A percentile compares a stretch with the other conserved stretches of the same genome.
Evolutionary conservation across 2,113 vertebrate species (phyloP).

Genomic region (Passer domesticus): DNA sequence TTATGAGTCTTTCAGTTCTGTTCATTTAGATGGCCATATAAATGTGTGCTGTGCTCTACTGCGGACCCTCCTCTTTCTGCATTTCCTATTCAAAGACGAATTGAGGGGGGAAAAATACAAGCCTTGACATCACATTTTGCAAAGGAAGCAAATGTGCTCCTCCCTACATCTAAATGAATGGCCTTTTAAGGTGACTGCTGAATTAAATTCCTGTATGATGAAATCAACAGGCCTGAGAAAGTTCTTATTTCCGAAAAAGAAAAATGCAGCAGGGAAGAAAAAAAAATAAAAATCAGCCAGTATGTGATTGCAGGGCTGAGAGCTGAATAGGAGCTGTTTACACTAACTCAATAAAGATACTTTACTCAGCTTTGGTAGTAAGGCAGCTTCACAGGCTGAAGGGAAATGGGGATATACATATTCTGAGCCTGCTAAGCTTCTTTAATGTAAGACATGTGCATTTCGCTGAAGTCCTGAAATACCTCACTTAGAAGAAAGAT

Average conservation of each 20-base stretch:
- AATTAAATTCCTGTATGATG: slow-evolving; percentile 64
- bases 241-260: slow-evolving; percentile 23
- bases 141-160: slow-evolving; percentile 36
- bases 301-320: background rate
- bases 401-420: slow-evolving; percentile 55
- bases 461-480: slow-evolving; percentile 32
- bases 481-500: background rate
- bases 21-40: background rate
- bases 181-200: slow-evolving; percentile 61
- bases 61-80: background rate
- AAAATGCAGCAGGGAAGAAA: background rate
- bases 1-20: background rate
- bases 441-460: slow-evolving; percentile 62
- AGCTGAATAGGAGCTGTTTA: slow-evolving; percentile 26
- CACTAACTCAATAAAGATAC: slow-evolving; percentile 35
- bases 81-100: slow-evolving; percentile 26
- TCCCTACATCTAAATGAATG: slow-evolving; percentile 51
- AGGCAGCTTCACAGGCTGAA: slow-evolving; percentile 51
- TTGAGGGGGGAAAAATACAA: background rate
- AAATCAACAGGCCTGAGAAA: slow-evolving; percentile 38
- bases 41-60: background rate
- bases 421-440: slow-evolving; percentile 65
- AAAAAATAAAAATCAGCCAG: background rate
- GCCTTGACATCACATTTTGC: slow-evolving; percentile 31
- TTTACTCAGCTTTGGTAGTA: slow-evolving; percentile 39